Percentiles rank a stretch among this genome's conserved stretches.
phyloP scores from a whole-genome alignment of 2,113 vertebrate species.

The Phycodurus eques region DNA sequence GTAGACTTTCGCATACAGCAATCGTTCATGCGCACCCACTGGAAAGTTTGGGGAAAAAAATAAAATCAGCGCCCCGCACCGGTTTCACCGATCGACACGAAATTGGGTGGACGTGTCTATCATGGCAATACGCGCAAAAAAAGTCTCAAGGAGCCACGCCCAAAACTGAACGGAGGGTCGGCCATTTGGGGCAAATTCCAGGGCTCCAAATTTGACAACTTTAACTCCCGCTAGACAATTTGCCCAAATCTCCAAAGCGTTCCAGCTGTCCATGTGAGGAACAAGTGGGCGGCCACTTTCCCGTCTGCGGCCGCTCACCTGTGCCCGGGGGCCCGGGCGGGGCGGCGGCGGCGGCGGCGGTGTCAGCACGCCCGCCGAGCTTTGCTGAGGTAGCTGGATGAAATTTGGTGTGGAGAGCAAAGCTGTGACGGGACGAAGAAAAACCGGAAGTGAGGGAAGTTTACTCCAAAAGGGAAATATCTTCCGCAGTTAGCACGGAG shows the following conservation, averaged over 20 bases:
- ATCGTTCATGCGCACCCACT: too few relatives aligned
- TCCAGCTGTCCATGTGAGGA: neutral
- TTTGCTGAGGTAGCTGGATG: slow-evolving; percentile 94
- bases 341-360: slow-evolving; percentile 78
- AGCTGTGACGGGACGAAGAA: slow-evolving; percentile 60
- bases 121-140: too few relatives aligned
- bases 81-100: too few relatives aligned
- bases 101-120: too few relatives aligned
- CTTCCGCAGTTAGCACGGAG: neutral
- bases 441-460: neutral
- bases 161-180: too few relatives aligned
- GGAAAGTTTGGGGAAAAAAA: too few relatives aligned
- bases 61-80: too few relatives aligned
- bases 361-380: slow-evolving; percentile 80
- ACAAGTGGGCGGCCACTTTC: neutral
- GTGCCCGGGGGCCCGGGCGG: slow-evolving; percentile 81
- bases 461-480: neutral
- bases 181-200: neutral
- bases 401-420: slow-evolving; percentile 87
- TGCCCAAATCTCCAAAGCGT: neutral
- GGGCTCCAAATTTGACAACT: neutral
- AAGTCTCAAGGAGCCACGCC: too few relatives aligned
- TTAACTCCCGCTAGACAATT: neutral
- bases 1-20: too few relatives aligned
- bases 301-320: slow-evolving; percentile 63